phyloP scores from a whole-genome alignment of 2,113 vertebrate species.

The Petaurus breviceps region DNA sequence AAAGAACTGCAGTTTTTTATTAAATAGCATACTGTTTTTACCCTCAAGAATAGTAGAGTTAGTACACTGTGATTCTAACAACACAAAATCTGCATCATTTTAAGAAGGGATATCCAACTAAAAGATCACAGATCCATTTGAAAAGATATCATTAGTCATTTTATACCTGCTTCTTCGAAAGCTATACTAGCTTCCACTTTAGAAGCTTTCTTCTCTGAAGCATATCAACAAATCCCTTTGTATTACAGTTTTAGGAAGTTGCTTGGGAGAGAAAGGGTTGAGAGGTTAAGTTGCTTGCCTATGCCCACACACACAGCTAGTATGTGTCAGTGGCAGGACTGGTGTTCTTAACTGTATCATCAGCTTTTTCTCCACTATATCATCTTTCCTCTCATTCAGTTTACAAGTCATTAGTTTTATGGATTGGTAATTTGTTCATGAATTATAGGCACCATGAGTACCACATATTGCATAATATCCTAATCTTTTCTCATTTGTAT shows the following conservation, averaged over 20 bases:
- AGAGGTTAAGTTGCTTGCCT: background rate
- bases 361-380: background rate
- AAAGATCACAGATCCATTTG: background rate
- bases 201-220: background rate
- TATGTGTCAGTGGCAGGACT: background rate
- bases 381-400: background rate
- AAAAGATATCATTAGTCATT: background rate
- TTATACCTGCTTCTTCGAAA: too few species aligned
- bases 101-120: background rate
- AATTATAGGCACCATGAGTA: background rate
- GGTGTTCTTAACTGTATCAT: background rate
- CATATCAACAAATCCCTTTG: background rate
- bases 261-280: background rate
- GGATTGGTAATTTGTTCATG: constrained; percentile 3
- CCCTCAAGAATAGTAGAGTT: background rate
- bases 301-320: background rate
- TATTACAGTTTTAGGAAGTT: background rate
- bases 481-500: background rate
- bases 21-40: background rate
- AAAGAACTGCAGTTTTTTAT: background rate
- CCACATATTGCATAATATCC: background rate
- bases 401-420: background rate
- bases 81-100: background rate
- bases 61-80: background rate
- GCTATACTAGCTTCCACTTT: background rate